Conservation (phyloP, 2,113 vertebrate species). For the Empidonax traillii region DNA sequence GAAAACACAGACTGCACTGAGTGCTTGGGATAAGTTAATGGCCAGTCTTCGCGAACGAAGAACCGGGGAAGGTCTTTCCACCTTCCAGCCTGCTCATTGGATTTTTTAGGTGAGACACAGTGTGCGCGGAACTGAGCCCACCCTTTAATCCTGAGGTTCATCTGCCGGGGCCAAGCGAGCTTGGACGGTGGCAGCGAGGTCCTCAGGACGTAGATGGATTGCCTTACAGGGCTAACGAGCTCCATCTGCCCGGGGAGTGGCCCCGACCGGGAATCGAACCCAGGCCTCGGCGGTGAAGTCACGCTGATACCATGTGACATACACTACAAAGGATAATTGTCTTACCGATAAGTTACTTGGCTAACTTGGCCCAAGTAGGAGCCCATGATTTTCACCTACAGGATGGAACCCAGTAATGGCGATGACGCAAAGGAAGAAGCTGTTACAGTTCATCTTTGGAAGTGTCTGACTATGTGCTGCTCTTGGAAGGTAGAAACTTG, state of each 20-base stretch:
- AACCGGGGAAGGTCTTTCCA: no score
- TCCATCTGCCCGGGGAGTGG: no score
- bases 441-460: background rate
- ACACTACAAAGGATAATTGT: background rate
- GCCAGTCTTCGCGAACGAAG: no score
- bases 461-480: background rate
- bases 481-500: background rate
- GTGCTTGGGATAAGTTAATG: background rate
- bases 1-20: background rate
- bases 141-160: no score
- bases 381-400: background rate
- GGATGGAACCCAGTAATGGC: background rate
- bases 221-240: no score
- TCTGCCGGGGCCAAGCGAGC: no score
- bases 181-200: no score
- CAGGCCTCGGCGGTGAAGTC: background rate
- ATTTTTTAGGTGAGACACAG: no score
- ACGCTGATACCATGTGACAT: background rate
- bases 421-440: background rate
- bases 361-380: background rate
- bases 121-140: no score
- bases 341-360: background rate
- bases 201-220: no score
- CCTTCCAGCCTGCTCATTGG: no score
- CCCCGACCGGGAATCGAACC: no score